Evolutionary conservation across 2,797 vertebrate genomes (phyloP), one percentile per base, ranked within the genome.

Genomic region (Toxotes lorentzi): DNA sequence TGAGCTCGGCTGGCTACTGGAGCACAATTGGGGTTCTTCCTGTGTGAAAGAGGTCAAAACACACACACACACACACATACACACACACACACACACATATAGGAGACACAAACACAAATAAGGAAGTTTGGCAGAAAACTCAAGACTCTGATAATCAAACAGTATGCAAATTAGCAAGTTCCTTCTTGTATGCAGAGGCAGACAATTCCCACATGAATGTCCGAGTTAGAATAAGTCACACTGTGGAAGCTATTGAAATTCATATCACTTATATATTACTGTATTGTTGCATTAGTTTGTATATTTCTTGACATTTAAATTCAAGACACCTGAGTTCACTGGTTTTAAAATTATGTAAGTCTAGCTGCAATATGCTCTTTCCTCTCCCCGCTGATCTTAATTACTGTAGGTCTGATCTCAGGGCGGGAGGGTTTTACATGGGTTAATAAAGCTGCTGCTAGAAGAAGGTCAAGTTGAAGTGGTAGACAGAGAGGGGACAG

Each of bases 1-100:
- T 98, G 96, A 92, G 91, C 96, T 93, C 91, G 89, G 94, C 93
- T 84, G 89, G 92, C 95, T 88, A 80, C 84, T 86, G 78, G 87
- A 95, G 83, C 95, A 93, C 95, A 94, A 96, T 93, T 95, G 95
- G 96, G 93, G 96, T 95, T 87, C 87, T 92, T 88, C 85, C 89
- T 90, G 88, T 91, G 84, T 92, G 91, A 92, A 89, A 89, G 90
- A 90, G 91, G 93, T 91, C 92, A 92, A 85, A 68, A 69, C n/a
- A 16, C 21, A 30, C 50, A 59, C 59, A 35, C 35, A 35, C 35
- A 35, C 35, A 35, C 35, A 35, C n/a, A 85, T 27, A 82, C 76
- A 74, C 43, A 82, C 60, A 70, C 35, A 78, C 35, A 72, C 51
- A 71, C 19, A 86, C 16, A 70, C 4, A 69, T 17, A 16, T 30